Percentiles rank a stretch among this genome's conserved stretches.
Evolutionary conservation across 2,797 vertebrate genomes (phyloP).

Genomic region (Bovichtus diacanthus): DNA sequence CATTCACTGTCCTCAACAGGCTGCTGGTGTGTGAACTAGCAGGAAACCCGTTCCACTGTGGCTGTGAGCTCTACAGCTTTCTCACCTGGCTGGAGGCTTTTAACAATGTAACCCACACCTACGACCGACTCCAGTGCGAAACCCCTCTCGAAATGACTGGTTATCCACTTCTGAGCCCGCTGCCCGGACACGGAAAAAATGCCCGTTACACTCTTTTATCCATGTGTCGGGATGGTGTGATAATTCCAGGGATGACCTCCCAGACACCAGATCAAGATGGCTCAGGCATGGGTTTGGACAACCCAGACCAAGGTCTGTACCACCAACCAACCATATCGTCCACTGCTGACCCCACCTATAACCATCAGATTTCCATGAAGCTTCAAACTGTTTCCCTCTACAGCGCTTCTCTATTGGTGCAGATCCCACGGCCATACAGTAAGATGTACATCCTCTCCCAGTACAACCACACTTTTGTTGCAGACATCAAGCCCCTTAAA

Average conservation of each 20-base stretch:
- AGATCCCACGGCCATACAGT: constrained; percentile 94
- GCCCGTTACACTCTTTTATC: constrained; percentile 92
- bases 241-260: constrained; percentile 90
- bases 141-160: constrained; percentile 92
- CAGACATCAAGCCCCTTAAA: constrained; percentile 92
- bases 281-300: constrained; percentile 87
- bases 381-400: constrained; percentile 91
- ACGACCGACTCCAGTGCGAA: constrained; percentile 97
- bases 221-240: constrained; percentile 92
- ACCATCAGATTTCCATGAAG: constrained; percentile 89
- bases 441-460: constrained; percentile 98
- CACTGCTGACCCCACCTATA: constrained; percentile 87
- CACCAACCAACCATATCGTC: constrained; percentile 90
- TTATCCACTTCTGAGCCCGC: constrained; percentile 92
- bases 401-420: constrained; percentile 91
- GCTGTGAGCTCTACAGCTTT: constrained; percentile 95
- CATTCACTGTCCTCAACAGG: constrained; percentile 91
- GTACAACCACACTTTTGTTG: constrained; percentile 92
- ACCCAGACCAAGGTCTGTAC: constrained; percentile 81
- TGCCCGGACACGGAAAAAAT: constrained; percentile 89
- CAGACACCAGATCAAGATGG: constrained; percentile 89
- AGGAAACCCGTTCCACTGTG: constrained; percentile 97
- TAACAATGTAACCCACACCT: constrained; percentile 98
- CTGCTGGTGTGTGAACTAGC: constrained; percentile 96
- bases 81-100: constrained; percentile 95